Evolutionary conservation across 2,113 vertebrate species (phyloP).

Genomic region (Carlito syrichta): DNA sequence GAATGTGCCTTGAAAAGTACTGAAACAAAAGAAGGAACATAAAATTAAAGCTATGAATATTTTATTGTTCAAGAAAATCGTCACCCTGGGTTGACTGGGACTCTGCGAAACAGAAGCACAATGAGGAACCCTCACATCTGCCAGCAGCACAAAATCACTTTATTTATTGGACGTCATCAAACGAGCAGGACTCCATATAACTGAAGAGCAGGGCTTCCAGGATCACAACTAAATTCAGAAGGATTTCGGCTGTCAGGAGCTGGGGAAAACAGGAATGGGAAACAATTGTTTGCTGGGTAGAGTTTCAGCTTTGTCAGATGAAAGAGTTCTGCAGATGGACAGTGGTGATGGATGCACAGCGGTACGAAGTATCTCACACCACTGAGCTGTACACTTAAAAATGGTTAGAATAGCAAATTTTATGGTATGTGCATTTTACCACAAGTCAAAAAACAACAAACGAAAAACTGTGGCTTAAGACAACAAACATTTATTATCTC

Average conservation of each 20-base stretch:
- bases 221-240: background rate
- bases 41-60: slow-evolving; percentile 41
- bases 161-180: background rate
- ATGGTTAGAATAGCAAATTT: background rate
- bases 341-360: background rate
- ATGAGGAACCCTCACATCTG: background rate
- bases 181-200: background rate
- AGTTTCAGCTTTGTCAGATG: background rate
- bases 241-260: background rate
- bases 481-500: background rate
- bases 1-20: slow-evolving; percentile 85
- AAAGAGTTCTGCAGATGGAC: background rate
- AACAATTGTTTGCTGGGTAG: background rate
- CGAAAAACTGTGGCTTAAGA: background rate
- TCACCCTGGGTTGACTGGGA: background rate
- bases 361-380: background rate
- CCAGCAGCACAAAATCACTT: background rate
- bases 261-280: background rate
- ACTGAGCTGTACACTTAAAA: background rate
- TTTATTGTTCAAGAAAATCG: slow-evolving; percentile 21
- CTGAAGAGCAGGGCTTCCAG: background rate
- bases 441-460: background rate
- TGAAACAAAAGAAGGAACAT: slow-evolving; percentile 74
- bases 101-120: slow-evolving; percentile 22
- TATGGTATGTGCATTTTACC: background rate